A percentile compares a stretch with the other conserved stretches of the same genome.
These are phyloP conservation scores for Hippolais icterina DNA, from an alignment of 2,113 vertebrate species.

Conservation along the genomic window DNA sequence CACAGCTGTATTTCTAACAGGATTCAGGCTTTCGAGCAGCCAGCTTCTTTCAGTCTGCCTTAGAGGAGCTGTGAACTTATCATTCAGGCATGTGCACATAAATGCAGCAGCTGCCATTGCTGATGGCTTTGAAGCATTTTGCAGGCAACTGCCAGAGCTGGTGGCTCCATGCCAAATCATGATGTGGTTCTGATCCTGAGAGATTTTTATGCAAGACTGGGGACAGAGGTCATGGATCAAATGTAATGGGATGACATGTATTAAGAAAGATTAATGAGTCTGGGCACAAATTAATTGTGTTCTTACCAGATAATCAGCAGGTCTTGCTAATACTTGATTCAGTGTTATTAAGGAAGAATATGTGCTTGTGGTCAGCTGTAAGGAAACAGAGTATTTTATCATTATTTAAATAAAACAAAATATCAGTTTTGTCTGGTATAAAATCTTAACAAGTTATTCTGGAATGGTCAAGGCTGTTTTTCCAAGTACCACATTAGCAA, in stretches of 20 bases:
- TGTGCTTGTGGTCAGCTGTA: not conserved
- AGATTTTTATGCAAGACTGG: slow-evolving; percentile 60
- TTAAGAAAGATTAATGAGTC: slow-evolving; percentile 70
- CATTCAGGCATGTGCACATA: slow-evolving; percentile 9
- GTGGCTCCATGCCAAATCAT: slow-evolving; percentile 39
- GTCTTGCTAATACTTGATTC: slow-evolving; percentile 53
- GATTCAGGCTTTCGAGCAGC: slow-evolving; percentile 4
- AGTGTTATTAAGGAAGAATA: not conserved
- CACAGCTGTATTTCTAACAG: slow-evolving; percentile 54
- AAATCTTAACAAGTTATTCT: slow-evolving; percentile 45
- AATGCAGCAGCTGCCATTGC: slow-evolving; percentile 47
- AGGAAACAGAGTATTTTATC: not conserved
- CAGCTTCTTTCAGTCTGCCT: slow-evolving; percentile 16
- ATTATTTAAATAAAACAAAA: slow-evolving; percentile 16
- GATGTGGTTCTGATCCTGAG: slow-evolving; percentile 45
- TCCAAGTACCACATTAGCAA: slow-evolving; percentile 37
- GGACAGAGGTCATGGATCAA: slow-evolving; percentile 61
- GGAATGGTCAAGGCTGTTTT: slow-evolving; percentile 39
- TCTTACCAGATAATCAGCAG: slow-evolving; percentile 55
- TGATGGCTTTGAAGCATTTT: slow-evolving; percentile 43
- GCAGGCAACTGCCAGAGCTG: slow-evolving; percentile 17
- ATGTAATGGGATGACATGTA: slow-evolving; percentile 62
- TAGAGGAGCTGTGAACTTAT: slow-evolving; percentile 46
- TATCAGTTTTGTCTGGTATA: slow-evolving; percentile 15
- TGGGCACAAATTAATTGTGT: slow-evolving; percentile 73